A percentile compares a stretch with the other conserved stretches of the same genome.
Evolutionary conservation across 1,140 invertebrate species (phyloP).

Genomic region (Cyclargus thomasi): DNA sequence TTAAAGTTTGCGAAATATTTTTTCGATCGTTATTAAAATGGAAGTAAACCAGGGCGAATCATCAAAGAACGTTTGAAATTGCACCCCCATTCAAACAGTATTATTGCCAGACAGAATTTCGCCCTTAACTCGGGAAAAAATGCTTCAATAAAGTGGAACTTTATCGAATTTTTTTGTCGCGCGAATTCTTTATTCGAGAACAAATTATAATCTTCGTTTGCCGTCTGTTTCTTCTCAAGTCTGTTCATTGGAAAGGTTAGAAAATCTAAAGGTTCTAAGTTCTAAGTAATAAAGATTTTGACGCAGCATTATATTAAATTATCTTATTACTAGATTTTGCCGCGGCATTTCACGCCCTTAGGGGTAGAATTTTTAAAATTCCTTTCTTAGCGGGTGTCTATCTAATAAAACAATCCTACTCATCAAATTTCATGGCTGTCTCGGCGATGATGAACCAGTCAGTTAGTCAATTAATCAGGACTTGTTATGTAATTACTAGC

Average conservation of each 20-base stretch:
- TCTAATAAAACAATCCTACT: too few species aligned
- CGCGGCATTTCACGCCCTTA: too few species aligned
- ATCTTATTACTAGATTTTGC: too few species aligned
- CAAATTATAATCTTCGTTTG: neutral
- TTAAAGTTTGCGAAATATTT: neutral
- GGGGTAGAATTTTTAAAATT: too few species aligned
- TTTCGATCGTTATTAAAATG: neutral
- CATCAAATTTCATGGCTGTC: too few species aligned
- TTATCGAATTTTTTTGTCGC: neutral
- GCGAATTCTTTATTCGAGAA: neutral
- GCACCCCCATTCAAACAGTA: neutral
- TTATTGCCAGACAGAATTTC: neutral
- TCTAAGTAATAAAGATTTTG: too few species aligned
- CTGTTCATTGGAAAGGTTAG: neutral
- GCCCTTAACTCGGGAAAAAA: neutral
- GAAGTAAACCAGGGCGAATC: neutral
- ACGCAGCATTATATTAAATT: too few species aligned
- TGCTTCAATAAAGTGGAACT: slow-evolving; percentile 1
- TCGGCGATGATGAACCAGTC: too few species aligned
- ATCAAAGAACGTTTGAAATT: neutral
- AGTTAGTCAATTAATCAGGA: too few species aligned
- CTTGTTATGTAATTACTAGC: too few species aligned
- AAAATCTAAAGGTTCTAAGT: too few species aligned
- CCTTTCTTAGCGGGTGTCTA: too few species aligned
- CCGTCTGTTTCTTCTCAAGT: neutral